Conservation (phyloP, 1,140 invertebrate species). For the Globodera rostochiensis region DNA sequence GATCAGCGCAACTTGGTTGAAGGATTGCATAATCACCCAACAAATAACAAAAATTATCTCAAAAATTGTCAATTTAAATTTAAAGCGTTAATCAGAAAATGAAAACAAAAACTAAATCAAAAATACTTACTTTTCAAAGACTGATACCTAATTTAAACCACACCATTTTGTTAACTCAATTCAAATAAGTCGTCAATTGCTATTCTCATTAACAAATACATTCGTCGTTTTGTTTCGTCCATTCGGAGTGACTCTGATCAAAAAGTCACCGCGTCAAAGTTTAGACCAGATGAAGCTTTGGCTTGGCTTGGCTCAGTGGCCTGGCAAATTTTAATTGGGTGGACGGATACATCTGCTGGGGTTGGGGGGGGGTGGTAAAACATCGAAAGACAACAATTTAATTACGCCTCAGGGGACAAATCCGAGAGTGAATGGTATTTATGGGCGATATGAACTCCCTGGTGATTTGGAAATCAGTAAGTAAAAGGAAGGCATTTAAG, state of each 20-base stretch:
- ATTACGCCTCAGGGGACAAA: slow-evolving; percentile 7
- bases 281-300: neutral
- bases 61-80: neutral
- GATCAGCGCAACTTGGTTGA: neutral
- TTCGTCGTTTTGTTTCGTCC: neutral
- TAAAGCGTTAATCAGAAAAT: too few relatives aligned
- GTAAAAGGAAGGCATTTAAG: too few relatives aligned
- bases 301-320: neutral
- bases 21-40: neutral
- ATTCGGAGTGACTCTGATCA: neutral
- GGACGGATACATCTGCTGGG: neutral
- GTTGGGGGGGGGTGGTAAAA: neutral
- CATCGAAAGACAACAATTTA: slow-evolving; percentile 5
- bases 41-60: neutral
- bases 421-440: neutral
- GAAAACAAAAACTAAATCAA: too few relatives aligned
- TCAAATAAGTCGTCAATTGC: neutral
- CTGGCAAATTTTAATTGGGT: slow-evolving; percentile 7
- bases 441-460: neutral
- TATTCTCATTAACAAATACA: neutral
- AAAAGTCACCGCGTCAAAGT: neutral
- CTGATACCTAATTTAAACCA: too few relatives aligned
- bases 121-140: too few relatives aligned
- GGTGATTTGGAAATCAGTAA: neutral
- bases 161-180: neutral